Base-by-base conservation (phyloP, 2,797 vertebrate genomes). In the Avahi laniger region DNA sequence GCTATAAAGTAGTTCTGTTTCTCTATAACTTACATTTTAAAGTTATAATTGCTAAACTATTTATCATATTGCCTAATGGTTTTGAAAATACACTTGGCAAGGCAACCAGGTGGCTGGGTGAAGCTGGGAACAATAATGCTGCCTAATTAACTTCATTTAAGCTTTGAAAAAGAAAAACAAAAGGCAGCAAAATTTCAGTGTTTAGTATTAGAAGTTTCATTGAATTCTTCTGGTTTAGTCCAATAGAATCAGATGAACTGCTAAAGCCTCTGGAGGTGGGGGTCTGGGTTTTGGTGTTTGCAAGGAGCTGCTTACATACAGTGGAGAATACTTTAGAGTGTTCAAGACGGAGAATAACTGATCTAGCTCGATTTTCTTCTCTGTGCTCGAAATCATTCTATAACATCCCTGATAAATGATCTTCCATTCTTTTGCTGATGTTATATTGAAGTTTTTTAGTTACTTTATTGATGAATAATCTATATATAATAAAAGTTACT, bases 41-140 rank as follows among this genome's bases (percentile, higher is more conserved):
- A 96, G 89, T 94, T 93, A 85, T 91, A 96, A 95, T 96, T 97
- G 81, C 57, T 92, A 87, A 94, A 90, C 81, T 80, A 84, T 94
- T 94, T 30, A 93, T 69, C 81, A 95, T 89, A 86, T 75, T 96
- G 88, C 82, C 54, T 92, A 92, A 92, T 95, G 78, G 70, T 63
- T 97, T 97, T 92, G 89, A 94, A 97, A 96, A 93, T 92, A 81
- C 12, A 65, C 50, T 96, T 94, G 89, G 72, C 73, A 89, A 93
- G 69, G 69, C 81, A 78, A 76, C 59, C 38, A 76, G 85, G 92
- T 87, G 50, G 41, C 79, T 80, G 70, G 50, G 48, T 87, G 75
- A 96, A 50, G 50, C 52, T 96, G 88, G 41, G 57, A 83, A 84
- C 35, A 95, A 88, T 83, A 38, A 89, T 46, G 41, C 9, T 91